Base-by-base conservation (phyloP, 2,888 invertebrate genomes). In the Diabrotica balteata region DNA sequence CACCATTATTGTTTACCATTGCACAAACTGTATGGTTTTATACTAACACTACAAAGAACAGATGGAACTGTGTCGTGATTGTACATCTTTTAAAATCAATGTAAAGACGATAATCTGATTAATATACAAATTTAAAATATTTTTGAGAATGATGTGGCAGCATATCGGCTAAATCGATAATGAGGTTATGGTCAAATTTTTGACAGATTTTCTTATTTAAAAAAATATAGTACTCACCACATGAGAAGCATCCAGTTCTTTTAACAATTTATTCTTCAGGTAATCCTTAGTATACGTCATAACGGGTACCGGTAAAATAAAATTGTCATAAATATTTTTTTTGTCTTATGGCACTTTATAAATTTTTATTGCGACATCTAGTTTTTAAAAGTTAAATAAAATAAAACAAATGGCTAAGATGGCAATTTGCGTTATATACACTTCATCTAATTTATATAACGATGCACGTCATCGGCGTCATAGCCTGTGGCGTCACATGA, bases 181-280 rank as follows among this genome's bases (percentile, higher is more conserved):
- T 43, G 54, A 70, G 70, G 70, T 70, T 70, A 70, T 63, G 67
- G 65, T 60, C 43, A 6, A 66, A 59, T 74, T 75, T 55, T 73
- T 76, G 78, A 77, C 78, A 78, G 75, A 45, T 66, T 55, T 43
- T 49, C 61, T 22, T 32, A 5, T 32, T 32, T 32, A 2, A 32
- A 32, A 32, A 32, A 51, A 43, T 49, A 66, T 32, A 42, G 42
- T 85, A 89, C 91, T 89, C 88, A 91, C 91, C 84, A 91, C 90
- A 85, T 91, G 88, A 78, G 87, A 85, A 76, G 91, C 90, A 78
- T 89, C 88, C 80, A 91, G 85, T 85, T 88, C 90, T 84, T 89
- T 87, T 76, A 84, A 84, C 77, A 91, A 85, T 84, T 91, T 92
- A 77, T 88, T 87, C 82, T 87, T 88, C 79, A 91, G 86, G 82